A percentile compares a stretch with the other conserved stretches of the same genome.
Conservation (phyloP, 2,797 vertebrate species). For the Acrossocheilus fasciatus region DNA sequence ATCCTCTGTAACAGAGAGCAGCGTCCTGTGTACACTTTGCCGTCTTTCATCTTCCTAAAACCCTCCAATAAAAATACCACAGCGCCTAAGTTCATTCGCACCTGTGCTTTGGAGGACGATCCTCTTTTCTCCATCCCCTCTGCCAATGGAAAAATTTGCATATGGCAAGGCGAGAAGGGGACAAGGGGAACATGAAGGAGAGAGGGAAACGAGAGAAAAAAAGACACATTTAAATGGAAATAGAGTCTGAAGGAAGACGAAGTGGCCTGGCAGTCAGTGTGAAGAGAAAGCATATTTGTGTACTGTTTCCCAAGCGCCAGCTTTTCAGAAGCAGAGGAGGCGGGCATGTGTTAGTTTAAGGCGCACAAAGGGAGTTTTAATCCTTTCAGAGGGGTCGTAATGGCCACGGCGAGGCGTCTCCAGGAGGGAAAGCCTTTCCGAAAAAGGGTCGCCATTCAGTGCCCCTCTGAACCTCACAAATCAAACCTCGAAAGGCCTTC, state of each 20-base stretch:
- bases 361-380: constrained; percentile 91
- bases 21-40: constrained; percentile 58
- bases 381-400: constrained; percentile 95
- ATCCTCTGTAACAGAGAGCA: constrained; percentile 85
- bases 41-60: constrained; percentile 71
- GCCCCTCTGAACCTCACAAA: constrained; percentile 87
- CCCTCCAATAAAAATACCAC: constrained; percentile 79
- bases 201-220: constrained; percentile 76
- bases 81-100: constrained; percentile 77
- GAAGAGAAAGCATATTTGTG: constrained; percentile 89
- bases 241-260: constrained; percentile 81
- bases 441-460: constrained; percentile 87
- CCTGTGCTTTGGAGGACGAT: constrained; percentile 84
- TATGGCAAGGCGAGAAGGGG: constrained; percentile 74
- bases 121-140: constrained; percentile 79
- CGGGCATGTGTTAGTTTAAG: constrained; percentile 95
- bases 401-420: constrained; percentile 85
- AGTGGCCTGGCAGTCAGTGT: constrained; percentile 85
- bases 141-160: constrained; percentile 86
- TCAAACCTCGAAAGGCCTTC: constrained; percentile 88
- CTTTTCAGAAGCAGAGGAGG: constrained; percentile 82
- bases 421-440: constrained; percentile 88
- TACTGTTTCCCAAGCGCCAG: constrained; percentile 90
- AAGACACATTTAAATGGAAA: constrained; percentile 94
- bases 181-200: constrained; percentile 77